Conservation (phyloP, 2,888 invertebrate species). For the Stictocephala bisonia region DNA sequence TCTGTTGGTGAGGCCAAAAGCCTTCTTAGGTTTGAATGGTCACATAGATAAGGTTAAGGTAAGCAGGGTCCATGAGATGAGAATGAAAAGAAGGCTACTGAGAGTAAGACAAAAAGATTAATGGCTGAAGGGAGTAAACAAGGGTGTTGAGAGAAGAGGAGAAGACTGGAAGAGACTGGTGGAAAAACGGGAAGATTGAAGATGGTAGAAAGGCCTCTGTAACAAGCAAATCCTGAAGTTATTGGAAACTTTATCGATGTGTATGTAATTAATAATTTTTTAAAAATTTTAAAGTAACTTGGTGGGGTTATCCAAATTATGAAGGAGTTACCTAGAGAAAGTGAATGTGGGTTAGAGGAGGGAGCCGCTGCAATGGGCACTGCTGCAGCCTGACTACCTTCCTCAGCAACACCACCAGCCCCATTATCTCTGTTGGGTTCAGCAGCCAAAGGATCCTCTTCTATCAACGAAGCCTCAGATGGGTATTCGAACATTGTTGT, state of each 20-base stretch:
- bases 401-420: conserved; percentile 63
- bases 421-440: conserved; percentile 56
- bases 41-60: too few relatives aligned
- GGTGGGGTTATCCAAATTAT: background rate
- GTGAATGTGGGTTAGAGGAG: background rate
- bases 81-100: too few relatives aligned
- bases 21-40: too few relatives aligned
- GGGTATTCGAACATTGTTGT: conserved; percentile 94
- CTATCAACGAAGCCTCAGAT: conserved; percentile 84
- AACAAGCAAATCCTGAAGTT: background rate
- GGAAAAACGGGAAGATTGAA: background rate
- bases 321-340: background rate
- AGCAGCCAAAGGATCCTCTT: conserved; percentile 70
- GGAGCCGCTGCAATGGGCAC: background rate
- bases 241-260: background rate
- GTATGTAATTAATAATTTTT: too few relatives aligned
- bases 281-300: background rate
- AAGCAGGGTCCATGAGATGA: too few relatives aligned
- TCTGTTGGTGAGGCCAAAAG: too few relatives aligned
- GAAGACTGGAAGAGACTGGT: background rate
- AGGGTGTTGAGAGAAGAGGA: background rate
- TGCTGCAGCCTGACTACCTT: conserved; percentile 15
- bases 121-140: background rate
- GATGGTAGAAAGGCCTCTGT: background rate
- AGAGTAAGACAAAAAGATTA: too few relatives aligned